Evolutionary conservation across 64 coral and sea anemone species (phyloP), one percentile per base, ranked within the genome.

Genomic region (Hydrozoanthus tunicans): DNA sequence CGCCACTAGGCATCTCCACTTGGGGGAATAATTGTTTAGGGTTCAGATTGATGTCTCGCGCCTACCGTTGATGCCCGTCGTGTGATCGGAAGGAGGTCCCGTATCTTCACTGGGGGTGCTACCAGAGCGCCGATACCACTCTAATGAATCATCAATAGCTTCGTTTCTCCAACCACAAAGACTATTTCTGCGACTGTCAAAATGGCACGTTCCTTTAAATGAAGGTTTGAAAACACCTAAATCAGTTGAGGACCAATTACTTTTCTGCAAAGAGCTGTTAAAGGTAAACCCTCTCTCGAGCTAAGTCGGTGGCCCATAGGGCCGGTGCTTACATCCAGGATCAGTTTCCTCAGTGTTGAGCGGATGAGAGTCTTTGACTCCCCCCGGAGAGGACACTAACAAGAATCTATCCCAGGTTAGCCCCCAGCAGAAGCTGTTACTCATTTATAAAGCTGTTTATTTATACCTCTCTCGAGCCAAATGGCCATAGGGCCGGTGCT

Each of bases 131-230:
- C 92, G 77, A 6, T 32, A 1, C 95, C 95, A 96, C 13, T 96
- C 95, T 58, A 96, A 83, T 0, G 91, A 14, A 77, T 96, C 95
- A 12, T 85, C 92, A 23, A 96, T 51, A 1, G 83, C 83, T 13
- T 94, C 77, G 66, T 96, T 94, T 62, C 90, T 89, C 95, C 95
- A 96, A 13, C 93, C 95, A 68, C 95, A 96, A 75, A 93, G 77
- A 4, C 73, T 77, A 3, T 55, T 13, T 8, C 8, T 23, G 4
- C 2, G 56, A 58, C 92, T 79, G 61, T 96, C 95, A 83, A 96
- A 96, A 81, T 94, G 56, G 11, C 95, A 96, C 6, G 92, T 94
- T 57, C 95, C 95, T 96, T 63, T 59, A 79, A 79, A 79, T 56
- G 53, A 58, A 7, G 5, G 6, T 10, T 58, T 79, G 2, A 58